Evolutionary conservation across 2,797 vertebrate genomes (phyloP), one percentile per base, ranked within the genome.

Genomic region (Siniperca obscura): DNA sequence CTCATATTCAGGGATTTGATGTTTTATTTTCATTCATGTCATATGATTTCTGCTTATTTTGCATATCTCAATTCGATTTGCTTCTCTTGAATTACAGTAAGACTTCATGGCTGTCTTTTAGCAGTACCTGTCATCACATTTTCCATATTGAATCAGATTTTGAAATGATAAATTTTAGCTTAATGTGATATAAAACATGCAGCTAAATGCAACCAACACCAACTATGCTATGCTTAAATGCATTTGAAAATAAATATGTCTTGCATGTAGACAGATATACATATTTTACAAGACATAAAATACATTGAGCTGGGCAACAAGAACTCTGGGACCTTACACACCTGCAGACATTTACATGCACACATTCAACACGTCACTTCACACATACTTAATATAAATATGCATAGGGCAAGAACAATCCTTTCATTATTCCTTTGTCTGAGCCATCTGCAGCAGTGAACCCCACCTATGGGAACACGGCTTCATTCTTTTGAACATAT

Each of bases 1-100:
- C 48, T 70, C 38, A 74, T 34, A 76, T 74, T 86, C 55, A 48
- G 74, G 7, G 25, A 80, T 75, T 66, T 76, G 42, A 81, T 86
- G 7, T 83, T 76, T 86, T 85, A 68, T 80, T 81, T 82, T 82
- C 42, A 67, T 81, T 81, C 46, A 61, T 46, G 34, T 71, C 16
- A 44, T 9, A 10, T 72, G 44, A 70, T 73, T 68, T 74, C 13
- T 46, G 21, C 30, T 42, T 78, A 62, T 72, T 83, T 84, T 78
- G 44, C 50, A 56, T 40, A 73, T 68, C 73, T 70, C 27, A 2
- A 77, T 87, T 85, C 0, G n/a, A 74, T 86, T 77, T 67, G 57
- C 62, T 70, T 74, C 19, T 59, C 25, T 80, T 68, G 34, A 70
- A 30, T 70, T 21, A 30, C 30, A 30, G 30, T 30, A 59, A 62